A percentile compares a stretch with the other conserved stretches of the same genome.
These are phyloP conservation scores for Drosophila setosimentum DNA, from an alignment of 2,888 invertebrate genomes.

Conservation along the genomic window DNA sequence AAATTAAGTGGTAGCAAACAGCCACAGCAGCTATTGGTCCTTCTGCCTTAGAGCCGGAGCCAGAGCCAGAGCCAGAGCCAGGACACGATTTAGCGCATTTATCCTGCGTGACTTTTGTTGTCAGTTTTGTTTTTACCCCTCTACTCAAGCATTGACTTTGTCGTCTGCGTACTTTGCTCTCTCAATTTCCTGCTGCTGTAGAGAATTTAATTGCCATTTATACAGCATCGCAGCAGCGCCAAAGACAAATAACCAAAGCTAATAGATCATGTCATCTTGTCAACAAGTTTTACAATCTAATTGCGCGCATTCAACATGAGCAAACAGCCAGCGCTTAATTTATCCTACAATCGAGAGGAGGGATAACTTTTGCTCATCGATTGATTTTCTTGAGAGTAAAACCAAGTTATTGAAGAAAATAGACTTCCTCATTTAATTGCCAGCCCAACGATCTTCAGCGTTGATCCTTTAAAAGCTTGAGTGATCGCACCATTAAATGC, in stretches of 20 bases:
- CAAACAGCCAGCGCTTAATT: slow-evolving; percentile 40
- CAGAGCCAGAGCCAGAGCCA: slow-evolving; percentile 23
- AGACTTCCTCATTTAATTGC: not conserved
- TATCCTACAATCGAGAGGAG: slow-evolving; percentile 7
- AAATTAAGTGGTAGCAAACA: slow-evolving; percentile 64
- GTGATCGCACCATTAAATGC: not conserved
- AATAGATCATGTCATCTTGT: slow-evolving; percentile 80
- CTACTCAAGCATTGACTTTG: slow-evolving; percentile 34
- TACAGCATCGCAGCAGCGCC: slow-evolving; percentile 39
- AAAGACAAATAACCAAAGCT: slow-evolving; percentile 76
- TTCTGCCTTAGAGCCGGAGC: slow-evolving; percentile 28
- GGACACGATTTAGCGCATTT: slow-evolving; percentile 47
- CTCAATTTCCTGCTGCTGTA: slow-evolving; percentile 43
- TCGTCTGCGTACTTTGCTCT: slow-evolving; percentile 51
- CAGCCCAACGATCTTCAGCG: not conserved
- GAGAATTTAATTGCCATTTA: slow-evolving; percentile 77
- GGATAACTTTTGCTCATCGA: not conserved
- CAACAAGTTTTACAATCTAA: slow-evolving; percentile 76
- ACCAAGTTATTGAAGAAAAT: not conserved
- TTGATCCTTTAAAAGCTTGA: slow-evolving; percentile 1
- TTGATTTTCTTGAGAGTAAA: not conserved
- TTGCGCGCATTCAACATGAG: slow-evolving; percentile 64
- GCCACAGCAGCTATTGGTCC: slow-evolving; percentile 53
- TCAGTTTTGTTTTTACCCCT: slow-evolving; percentile 25
- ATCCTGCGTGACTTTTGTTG: slow-evolving; percentile 68